These are phyloP conservation scores for Pristiophorus japonicus DNA, from an alignment of 2,113 vertebrate genomes.

Conservation along the genomic window DNA sequence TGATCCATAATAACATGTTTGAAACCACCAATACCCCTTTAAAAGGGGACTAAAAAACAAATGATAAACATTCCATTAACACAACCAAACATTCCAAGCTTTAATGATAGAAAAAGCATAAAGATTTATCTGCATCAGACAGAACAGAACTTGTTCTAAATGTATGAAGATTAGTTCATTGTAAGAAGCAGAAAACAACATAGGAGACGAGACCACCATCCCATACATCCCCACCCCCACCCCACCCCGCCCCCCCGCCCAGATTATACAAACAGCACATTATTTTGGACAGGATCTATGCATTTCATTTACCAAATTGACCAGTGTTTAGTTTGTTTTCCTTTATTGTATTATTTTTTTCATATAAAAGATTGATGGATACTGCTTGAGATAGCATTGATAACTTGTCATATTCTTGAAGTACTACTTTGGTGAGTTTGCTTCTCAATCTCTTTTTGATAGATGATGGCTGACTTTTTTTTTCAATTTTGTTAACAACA, in stretches of 20 bases:
- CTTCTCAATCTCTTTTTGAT: not conserved
- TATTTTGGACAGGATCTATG: not conserved
- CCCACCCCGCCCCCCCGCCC: too few species aligned
- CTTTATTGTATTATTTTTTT: not conserved
- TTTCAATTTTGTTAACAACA: not conserved
- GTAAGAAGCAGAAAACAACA: not conserved
- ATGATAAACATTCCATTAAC: not conserved
- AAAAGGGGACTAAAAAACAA: not conserved
- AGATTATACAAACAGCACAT: not conserved
- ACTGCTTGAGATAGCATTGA: not conserved
- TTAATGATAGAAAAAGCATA: not conserved
- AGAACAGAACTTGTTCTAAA: not conserved
- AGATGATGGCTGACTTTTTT: not conserved
- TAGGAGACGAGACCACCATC: not conserved
- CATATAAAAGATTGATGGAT: not conserved
- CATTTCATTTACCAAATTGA: not conserved
- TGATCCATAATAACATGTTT: too few species aligned
- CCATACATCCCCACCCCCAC: too few species aligned
- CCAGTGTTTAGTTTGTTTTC: not conserved
- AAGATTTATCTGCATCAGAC: not conserved
- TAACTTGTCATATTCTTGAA: not conserved
- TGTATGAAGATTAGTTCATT: not conserved
- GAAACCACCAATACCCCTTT: not conserved
- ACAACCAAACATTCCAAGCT: too few species aligned
- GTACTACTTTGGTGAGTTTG: not conserved